Percentiles rank a stretch among this genome's conserved stretches.
These are phyloP conservation scores for Xerus rutilus DNA, from an alignment of 2,797 vertebrate genomes.

Conservation along the genomic window DNA sequence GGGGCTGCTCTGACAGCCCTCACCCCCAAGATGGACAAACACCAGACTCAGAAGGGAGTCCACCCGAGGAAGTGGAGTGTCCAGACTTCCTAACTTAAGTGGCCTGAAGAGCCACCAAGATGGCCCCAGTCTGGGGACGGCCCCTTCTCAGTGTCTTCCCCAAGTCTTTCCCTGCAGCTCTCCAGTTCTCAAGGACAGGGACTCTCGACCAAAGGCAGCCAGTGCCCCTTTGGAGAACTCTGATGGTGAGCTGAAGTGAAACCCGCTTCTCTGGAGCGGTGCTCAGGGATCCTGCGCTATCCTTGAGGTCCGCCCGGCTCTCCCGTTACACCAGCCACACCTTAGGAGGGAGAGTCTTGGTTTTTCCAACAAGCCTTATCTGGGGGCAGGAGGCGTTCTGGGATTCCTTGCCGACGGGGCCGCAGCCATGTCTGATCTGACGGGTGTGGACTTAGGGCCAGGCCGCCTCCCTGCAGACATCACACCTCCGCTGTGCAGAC, in stretches of 20 bases:
- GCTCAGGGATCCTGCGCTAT: not conserved
- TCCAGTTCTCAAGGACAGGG: not conserved
- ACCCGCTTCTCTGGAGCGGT: not conserved
- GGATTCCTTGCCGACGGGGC: too few relatives aligned
- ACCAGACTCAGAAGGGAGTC: not conserved
- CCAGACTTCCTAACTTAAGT: not conserved
- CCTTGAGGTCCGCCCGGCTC: too few relatives aligned
- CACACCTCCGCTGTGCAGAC: not conserved
- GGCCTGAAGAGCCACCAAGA: not conserved
- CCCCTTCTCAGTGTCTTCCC: not conserved
- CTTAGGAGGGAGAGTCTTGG: too few relatives aligned
- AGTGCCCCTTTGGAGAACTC: not conserved
- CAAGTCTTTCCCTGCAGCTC: not conserved
- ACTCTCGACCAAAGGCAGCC: not conserved
- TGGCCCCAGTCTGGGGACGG: accelerated
- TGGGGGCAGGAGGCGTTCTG: too few relatives aligned
- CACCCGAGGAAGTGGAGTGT: not conserved
- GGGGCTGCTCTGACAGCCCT: not conserved
- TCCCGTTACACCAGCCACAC: too few relatives aligned
- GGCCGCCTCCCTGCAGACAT: not conserved
- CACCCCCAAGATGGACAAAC: not conserved
- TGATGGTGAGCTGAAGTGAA: not conserved
- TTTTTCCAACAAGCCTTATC: too few relatives aligned
- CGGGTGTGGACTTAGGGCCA: not conserved
- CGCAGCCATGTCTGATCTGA: not conserved